A percentile compares a stretch with the other conserved stretches of the same genome.
phyloP scores from a whole-genome alignment of 2,888 invertebrate species.

The Phyto melanocephala region DNA sequence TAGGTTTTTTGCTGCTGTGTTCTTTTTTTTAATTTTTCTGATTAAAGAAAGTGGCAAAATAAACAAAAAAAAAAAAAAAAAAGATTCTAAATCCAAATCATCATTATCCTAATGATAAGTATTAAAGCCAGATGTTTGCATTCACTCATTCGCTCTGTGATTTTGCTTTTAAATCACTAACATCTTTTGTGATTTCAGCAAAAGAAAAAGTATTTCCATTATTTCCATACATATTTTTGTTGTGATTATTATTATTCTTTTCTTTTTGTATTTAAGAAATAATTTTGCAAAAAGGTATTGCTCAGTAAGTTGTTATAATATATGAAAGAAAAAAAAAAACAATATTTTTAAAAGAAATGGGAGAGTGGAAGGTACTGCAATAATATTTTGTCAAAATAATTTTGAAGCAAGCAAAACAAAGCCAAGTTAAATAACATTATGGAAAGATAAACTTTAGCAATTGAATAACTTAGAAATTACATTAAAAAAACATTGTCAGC shows the following conservation, averaged over 20 bases:
- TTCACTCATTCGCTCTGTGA: constrained; percentile 26
- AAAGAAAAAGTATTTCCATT: constrained; percentile 1
- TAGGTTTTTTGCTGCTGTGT: neutral
- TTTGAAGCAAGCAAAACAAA: too few relatives aligned
- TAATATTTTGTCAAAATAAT: too few relatives aligned
- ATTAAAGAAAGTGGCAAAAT: neutral
- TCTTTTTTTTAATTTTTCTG: constrained; percentile 4
- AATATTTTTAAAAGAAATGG: neutral
- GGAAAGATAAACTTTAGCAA: too few relatives aligned
- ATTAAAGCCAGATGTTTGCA: constrained; percentile 46
- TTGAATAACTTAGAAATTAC: too few relatives aligned
- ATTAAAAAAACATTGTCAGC: too few relatives aligned
- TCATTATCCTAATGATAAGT: constrained; percentile 53
- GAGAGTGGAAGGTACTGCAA: too few relatives aligned
- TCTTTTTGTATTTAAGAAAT: constrained; percentile 1
- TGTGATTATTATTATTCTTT: neutral
- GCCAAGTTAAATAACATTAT: too few relatives aligned
- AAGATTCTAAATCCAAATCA: constrained; percentile 9
- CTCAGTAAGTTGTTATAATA: neutral
- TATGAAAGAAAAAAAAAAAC: neutral
- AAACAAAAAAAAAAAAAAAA: neutral
- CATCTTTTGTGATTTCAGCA: constrained; percentile 8
- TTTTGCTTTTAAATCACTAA: constrained; percentile 50
- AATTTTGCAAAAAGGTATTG: constrained; percentile 13
- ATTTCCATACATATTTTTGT: neutral